Conservation (phyloP, 2,888 invertebrate genomes). For the Dioctria linearis region DNA sequence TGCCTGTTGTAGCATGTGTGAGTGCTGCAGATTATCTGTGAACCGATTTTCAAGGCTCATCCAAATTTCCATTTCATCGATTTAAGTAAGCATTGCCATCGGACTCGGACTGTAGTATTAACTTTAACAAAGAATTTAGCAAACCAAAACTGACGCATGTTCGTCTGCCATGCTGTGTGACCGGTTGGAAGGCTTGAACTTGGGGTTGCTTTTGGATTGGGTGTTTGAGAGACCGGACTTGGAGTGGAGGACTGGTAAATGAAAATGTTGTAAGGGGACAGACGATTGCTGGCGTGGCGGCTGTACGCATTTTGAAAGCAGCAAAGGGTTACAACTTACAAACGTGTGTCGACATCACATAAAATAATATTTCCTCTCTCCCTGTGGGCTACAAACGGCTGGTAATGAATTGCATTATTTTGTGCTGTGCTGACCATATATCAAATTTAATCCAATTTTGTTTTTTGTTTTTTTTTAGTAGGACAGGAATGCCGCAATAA, state of each 20-base stretch:
- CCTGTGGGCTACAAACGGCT: background rate
- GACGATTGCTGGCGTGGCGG: slow-evolving; percentile 13
- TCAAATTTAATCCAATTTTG: slow-evolving; percentile 34
- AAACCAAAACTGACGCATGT: background rate
- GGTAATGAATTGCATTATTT: background rate
- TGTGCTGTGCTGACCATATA: background rate
- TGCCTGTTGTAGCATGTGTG: background rate
- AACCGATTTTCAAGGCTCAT: slow-evolving; percentile 36
- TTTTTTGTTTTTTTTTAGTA: slow-evolving; percentile 13
- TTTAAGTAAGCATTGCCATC: slow-evolving; percentile 33
- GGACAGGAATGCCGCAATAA: slow-evolving; percentile 11
- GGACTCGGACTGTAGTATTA: slow-evolving; percentile 5
- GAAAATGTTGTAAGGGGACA: slow-evolving; percentile 9
- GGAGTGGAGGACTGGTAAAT: background rate
- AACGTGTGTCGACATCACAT: background rate
- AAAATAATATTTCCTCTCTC: background rate
- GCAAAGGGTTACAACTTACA: no score
- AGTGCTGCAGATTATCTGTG: background rate
- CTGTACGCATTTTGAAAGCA: background rate
- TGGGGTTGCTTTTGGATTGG: background rate
- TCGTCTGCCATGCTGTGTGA: no score
- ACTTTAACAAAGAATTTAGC: slow-evolving; percentile 7
- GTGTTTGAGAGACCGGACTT: no score
- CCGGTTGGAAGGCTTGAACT: background rate
- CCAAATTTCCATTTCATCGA: slow-evolving; percentile 49